Conservation (phyloP, 2,797 vertebrate genomes). For the Anguilla megastoma region DNA sequence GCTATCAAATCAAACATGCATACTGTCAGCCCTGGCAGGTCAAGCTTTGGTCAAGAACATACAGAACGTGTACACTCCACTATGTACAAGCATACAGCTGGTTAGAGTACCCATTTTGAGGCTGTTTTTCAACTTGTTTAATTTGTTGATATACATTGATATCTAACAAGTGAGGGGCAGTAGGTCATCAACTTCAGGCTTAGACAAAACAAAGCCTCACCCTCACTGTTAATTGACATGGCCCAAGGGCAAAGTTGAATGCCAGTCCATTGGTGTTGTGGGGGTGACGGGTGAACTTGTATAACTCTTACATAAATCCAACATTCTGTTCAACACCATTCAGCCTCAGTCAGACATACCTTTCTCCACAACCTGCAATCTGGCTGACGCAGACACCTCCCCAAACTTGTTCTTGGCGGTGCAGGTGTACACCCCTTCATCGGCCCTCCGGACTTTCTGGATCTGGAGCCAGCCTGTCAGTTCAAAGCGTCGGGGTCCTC, state of each 20-base stretch:
- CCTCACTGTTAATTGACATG: not conserved
- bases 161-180: not conserved
- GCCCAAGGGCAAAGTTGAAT: not conserved
- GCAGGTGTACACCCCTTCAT: slow-evolving; percentile 59
- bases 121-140: not conserved
- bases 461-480: slow-evolving; percentile 59
- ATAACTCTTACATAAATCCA: not conserved
- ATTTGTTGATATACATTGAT: not conserved
- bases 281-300: not conserved
- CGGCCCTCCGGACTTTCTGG: slow-evolving; percentile 43
- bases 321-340: not conserved
- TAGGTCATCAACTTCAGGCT: not conserved
- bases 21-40: not conserved
- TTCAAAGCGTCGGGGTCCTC: slow-evolving; percentile 54
- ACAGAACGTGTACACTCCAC: not conserved
- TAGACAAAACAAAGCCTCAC: not conserved
- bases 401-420: slow-evolving; percentile 56
- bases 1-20: not conserved
- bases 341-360: slow-evolving; percentile 45
- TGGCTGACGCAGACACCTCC: slow-evolving; percentile 56
- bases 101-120: not conserved
- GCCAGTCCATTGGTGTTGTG: not conserved
- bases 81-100: not conserved
- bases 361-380: slow-evolving; percentile 52
- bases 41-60: not conserved